Evolutionary conservation across 2,888 invertebrate genomes (phyloP).

Genomic region (Netelia virgata): DNA sequence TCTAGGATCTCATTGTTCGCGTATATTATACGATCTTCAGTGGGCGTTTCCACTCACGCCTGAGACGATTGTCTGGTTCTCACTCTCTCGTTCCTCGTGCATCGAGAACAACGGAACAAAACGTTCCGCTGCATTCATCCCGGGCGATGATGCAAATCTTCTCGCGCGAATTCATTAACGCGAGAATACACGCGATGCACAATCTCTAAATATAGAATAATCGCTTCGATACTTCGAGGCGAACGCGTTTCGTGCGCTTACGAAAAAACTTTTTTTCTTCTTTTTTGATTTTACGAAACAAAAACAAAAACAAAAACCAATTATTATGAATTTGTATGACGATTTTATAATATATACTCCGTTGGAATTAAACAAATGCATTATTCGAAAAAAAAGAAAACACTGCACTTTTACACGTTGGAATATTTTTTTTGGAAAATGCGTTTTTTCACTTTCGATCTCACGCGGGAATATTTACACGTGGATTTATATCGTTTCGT

Average conservation of each 20-base stretch:
- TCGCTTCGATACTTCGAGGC: neutral
- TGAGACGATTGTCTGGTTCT: slow-evolving; percentile 21
- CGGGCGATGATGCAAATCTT: slow-evolving; percentile 15
- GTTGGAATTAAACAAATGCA: no score
- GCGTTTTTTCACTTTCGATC: no score
- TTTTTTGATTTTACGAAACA: neutral
- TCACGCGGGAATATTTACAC: no score
- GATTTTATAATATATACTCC: no score
- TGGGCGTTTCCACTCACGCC: slow-evolving; percentile 47
- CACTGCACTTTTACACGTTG: no score
- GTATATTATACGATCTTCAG: slow-evolving; percentile 45
- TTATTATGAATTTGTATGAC: no score
- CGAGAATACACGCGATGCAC: neutral
- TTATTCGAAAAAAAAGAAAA: no score
- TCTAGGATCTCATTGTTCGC: slow-evolving; percentile 50
- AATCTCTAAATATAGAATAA: neutral
- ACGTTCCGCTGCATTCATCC: slow-evolving; percentile 22
- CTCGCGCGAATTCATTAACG: slow-evolving; percentile 10
- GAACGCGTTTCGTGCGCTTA: neutral
- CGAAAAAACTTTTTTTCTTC: neutral
- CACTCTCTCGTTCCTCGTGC: neutral
- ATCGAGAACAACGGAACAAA: slow-evolving; percentile 9
- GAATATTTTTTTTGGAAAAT: no score
- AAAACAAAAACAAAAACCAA: no score
- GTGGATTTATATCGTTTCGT: neutral